Evolutionary conservation across 2,113 vertebrate genomes (phyloP), one percentile per base, ranked within the genome.

Genomic region (Myocastor coypus): DNA sequence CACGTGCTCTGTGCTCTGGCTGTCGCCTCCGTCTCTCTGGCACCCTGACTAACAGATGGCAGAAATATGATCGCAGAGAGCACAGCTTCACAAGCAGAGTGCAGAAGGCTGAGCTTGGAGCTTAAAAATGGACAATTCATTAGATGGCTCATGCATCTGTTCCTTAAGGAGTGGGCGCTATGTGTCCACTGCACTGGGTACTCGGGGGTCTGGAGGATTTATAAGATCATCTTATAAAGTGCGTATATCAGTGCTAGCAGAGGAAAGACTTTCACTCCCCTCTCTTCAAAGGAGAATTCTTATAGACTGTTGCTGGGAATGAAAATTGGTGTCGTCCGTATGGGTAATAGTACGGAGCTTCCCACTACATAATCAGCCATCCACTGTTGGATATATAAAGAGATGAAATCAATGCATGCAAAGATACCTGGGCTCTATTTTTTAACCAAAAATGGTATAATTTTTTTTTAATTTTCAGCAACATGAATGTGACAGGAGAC

Each of bases 141-240:
- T 40, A 12, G 28, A 4, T 0, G 0, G 20, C 50, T 37, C 59
- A 13, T 78, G 4, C 37, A 1, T 26, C 17, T 42, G 1, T 1
- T 32, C 20, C 1, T 5, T 9, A 8, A 52, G 30, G 78, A 68
- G 37, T 30, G 34, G 7, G 57, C 69, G 16, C 61, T 13, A 0
- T 12, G 16, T n/a, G 16, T 55, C 13, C 0, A 71, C 55, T 3
- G 78, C 0, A 16, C 40, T 20, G 14, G 46, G 34, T 7, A 1
- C 28, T 1, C 5, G 30, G 52, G 16, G 37, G 50, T 37, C 87
- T 69, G 59, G 17, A 66, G 30, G 71, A 52, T 32, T 69, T n/a
- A 89, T 22, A 40, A n/a, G 19, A 87, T 78, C 59, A 30, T 40
- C 19, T 57, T n/a, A 1, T 8, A 24, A 81, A 94, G 34, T 16